Base-by-base conservation (phyloP, 2,888 invertebrate species). In the Deladenus siricidicola region DNA sequence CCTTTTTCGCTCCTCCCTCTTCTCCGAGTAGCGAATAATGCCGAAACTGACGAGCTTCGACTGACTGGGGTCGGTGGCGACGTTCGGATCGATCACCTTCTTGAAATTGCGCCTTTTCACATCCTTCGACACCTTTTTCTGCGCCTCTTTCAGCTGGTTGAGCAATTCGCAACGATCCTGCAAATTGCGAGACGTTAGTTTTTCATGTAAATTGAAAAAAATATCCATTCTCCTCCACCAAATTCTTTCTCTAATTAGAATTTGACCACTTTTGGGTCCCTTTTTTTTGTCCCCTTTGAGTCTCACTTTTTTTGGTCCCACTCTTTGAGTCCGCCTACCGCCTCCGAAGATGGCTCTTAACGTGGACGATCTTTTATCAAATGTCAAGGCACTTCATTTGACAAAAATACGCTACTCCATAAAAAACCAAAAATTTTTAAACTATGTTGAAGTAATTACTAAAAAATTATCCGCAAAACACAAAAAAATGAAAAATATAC, bases 31-130 rank as follows among this genome's bases (percentile, higher is more conserved):
- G 29, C 70, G 70, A 10, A 74, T 64, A 45, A 76, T 71, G 19
- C 76, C 76, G 49, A 72, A 76, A 39, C 73, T 72, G 24, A 71
- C 66, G n/a, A 76, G 64, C 42, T 59, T 72, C 28, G 74, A 66
- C 61, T 76, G 76, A 56, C 73, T 67, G 30, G 59, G 47, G 58
- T 70, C 70, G 6, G 44, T 50, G 21, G 51, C 44, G 14, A 28
- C 42, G 8, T 30, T 23, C 14, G 30, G 53, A 24, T 43, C 52
- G 30, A 58, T 42, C n/a, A 49, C 29, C n/a, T 53, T 43, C 21
- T 45, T 56, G 19, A 28, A 54, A 14, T 29, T 44, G 26, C 62
- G 62, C 34, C 54, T 62, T 21, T 21, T 65, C 50, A 17, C 49
- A 19, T 43, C 49, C 29, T 53, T 61, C 1, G 70, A 69, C 0